phyloP scores from a whole-genome alignment of 2,888 invertebrate species.

The Azorinus chamasolen region DNA sequence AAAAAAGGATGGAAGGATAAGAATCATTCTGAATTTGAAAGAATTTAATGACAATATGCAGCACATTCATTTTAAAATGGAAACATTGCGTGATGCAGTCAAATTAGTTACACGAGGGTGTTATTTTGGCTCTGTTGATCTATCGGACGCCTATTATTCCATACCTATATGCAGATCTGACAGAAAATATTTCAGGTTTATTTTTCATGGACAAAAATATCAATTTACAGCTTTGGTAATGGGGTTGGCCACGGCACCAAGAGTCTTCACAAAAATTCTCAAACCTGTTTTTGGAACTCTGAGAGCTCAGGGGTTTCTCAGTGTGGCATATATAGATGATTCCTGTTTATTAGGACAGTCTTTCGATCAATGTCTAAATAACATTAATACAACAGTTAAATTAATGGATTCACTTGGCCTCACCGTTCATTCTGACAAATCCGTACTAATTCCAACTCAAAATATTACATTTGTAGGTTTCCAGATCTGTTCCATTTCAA shows the following conservation, averaged over 20 bases:
- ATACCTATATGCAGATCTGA: not conserved
- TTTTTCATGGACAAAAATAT: not conserved
- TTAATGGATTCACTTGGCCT: constrained; percentile 55
- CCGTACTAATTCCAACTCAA: constrained; percentile 46
- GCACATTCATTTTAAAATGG: constrained; percentile 44
- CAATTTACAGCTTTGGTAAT: constrained; percentile 32
- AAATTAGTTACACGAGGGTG: constrained; percentile 18
- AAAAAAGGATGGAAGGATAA: no score
- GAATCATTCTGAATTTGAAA: no score
- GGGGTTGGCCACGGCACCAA: constrained; percentile 21
- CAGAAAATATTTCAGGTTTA: not conserved
- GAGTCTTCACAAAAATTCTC: constrained; percentile 32
- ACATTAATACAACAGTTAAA: constrained; percentile 24
- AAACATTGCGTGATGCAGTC: constrained; percentile 31
- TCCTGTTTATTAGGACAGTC: constrained; percentile 35
- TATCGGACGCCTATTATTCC: not conserved
- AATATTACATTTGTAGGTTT: constrained; percentile 56
- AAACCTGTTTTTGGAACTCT: constrained; percentile 39
- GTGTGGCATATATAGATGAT: constrained; percentile 53
- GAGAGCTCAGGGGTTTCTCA: constrained; percentile 20
- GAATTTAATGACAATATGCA: constrained; percentile 34
- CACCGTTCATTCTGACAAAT: constrained; percentile 54
- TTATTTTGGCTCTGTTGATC: constrained; percentile 34
- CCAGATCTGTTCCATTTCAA: constrained; percentile 47
- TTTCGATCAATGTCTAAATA: constrained; percentile 27